phyloP scores from a whole-genome alignment of 2,888 invertebrate species.

The Gryllus longicercus region DNA sequence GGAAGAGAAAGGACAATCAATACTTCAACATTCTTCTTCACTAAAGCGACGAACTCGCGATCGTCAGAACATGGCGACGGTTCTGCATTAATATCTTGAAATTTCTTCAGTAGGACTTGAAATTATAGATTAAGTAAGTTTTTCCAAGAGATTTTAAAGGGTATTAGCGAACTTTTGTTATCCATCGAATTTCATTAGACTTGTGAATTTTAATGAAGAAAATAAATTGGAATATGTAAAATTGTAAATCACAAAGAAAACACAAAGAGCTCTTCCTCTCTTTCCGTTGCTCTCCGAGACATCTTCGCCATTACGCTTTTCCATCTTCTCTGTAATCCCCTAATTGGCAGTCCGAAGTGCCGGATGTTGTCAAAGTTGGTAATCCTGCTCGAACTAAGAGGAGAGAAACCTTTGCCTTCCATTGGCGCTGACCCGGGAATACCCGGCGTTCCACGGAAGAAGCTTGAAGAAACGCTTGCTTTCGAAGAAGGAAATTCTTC shows the following conservation, averaged over 20 bases:
- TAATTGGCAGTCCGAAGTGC: slow-evolving; percentile 7
- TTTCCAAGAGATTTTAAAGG: neutral
- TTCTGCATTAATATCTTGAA: slow-evolving; percentile 7
- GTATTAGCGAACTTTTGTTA: neutral
- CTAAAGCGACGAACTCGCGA: no score
- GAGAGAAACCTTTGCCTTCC: slow-evolving; percentile 4
- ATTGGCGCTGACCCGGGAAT: slow-evolving; percentile 9
- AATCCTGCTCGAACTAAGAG: slow-evolving; percentile 8
- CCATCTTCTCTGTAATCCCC: neutral
- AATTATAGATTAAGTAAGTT: slow-evolving; percentile 17
- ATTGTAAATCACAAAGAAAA: slow-evolving; percentile 17
- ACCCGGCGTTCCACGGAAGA: no score
- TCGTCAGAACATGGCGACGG: no score
- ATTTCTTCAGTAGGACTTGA: slow-evolving; percentile 1
- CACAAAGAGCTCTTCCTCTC: neutral
- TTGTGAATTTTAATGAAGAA: slow-evolving; percentile 17
- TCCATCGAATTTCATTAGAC: slow-evolving; percentile 10
- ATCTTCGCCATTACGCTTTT: neutral
- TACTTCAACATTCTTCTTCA: no score
- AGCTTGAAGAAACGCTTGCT: no score
- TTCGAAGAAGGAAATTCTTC: no score
- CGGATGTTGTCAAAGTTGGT: slow-evolving; percentile 2
- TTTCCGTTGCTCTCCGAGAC: neutral
- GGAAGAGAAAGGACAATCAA: no score
- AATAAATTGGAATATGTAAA: slow-evolving; percentile 17